Base-by-base conservation (phyloP, 2,888 invertebrate species). In the Drosophila macrospina region DNA sequence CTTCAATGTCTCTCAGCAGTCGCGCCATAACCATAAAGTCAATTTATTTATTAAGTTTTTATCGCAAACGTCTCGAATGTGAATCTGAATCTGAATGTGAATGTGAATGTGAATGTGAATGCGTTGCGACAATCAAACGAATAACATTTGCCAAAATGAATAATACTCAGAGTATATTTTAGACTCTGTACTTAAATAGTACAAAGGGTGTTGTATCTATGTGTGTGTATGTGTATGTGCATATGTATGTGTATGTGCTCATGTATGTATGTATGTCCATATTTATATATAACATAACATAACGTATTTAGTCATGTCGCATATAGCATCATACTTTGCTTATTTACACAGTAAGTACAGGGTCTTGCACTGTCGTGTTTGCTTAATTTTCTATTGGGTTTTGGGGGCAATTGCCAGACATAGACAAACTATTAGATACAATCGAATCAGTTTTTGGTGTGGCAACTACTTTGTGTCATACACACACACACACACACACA, bases 21-120 rank as follows among this genome's bases (percentile, higher is more conserved):
- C 85, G 85, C 75, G 79, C 78, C 82, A 85, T 78, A 85, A 74
- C 88, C 86, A 88, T 83, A 83, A 88, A 88, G 76, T 83, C 85
- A 85, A 85, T 85, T 85, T 85, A 85, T 85, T 88, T 85, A 85
- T 85, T 88, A 85, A 85, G 85, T 85, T 85, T 85, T 85, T 85
- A 85, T 85, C 88, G 84, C 86, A 83, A 88, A 76, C 68, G 83
- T 86, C 82, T 83, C 86, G 74, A 62, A 69, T 37, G 45, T 30
- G 50, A 50, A 64, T 44, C 52, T 44, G 67, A 73, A 61, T 62
- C 54, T 47, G 67, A 59, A 69, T 32, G 42, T 44, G 67, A 73
- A 61, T 62, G 54, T 51, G 69, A 59, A 68, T 32, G 42, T 36
- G 48, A 48, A 66, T 45, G 59, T 42, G 73, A 73, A 62, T 63